phyloP scores from a whole-genome alignment of 2,797 vertebrate species.

The Catostomus latipinnis region DNA sequence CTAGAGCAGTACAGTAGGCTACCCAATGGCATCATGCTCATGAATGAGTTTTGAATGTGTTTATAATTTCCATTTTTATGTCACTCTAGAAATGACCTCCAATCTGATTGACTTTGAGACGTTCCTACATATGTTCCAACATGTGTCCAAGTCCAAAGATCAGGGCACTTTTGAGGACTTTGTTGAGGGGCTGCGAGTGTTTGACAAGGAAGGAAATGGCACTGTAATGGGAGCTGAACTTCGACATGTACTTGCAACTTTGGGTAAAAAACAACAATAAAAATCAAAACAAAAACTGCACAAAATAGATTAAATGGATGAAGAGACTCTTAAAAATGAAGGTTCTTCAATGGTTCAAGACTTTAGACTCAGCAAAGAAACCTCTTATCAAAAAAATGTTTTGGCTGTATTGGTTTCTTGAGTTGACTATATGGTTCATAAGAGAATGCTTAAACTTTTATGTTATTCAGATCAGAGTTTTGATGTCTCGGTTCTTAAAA shows the following conservation, averaged over 20 bases:
- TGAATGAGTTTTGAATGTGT: neutral
- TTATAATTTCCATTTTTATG: neutral
- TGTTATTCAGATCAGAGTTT: no score
- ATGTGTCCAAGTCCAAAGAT: slow-evolving; percentile 83
- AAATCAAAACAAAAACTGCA: slow-evolving; percentile 4
- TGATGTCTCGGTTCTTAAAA: no score
- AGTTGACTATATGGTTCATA: no score
- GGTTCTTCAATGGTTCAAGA: neutral
- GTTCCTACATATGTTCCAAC: slow-evolving; percentile 86
- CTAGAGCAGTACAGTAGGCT: no score
- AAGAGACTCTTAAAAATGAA: no score
- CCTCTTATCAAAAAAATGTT: no score
- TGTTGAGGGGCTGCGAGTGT: slow-evolving; percentile 85
- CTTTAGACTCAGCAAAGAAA: no score
- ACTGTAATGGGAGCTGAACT: slow-evolving; percentile 87
- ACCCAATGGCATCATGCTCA: no score
- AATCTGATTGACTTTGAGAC: slow-evolving; percentile 85
- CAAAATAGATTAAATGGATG: neutral
- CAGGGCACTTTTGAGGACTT: slow-evolving; percentile 85
- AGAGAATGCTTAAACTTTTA: no score
- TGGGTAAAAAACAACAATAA: slow-evolving; percentile 68
- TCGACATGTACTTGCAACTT: slow-evolving; percentile 81
- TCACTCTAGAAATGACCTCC: slow-evolving; percentile 77
- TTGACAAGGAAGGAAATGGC: slow-evolving; percentile 86
- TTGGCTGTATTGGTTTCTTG: no score